Base-by-base conservation (phyloP, 2,888 invertebrate genomes). In the Megalurothrips usitatus region DNA sequence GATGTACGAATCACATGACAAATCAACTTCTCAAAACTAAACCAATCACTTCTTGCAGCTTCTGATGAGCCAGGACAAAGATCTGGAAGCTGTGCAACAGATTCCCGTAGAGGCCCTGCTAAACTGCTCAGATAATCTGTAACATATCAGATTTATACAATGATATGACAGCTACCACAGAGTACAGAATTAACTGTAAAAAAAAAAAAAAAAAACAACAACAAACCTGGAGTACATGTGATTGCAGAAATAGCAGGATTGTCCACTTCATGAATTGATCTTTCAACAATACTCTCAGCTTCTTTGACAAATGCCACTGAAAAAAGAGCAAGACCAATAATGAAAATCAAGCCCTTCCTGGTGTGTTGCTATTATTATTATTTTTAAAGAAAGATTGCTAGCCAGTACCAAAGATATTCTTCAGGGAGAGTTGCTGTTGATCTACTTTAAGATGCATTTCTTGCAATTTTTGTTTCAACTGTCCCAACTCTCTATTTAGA, bases 181-280 rank as follows among this genome's bases (percentile, higher is more conserved):
- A 34, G n/a, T 63, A 28, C n/a, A 82, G 0, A 63, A 17, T 12
- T 34, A n/a, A 34, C 0, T 49, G 14, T 34, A 58, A 58, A 48
- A 63, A 79, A 1, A 78, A 43, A 8, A 26, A 75, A 19, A 28
- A 9, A 78, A 63, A 19, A 78, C n/a, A 12, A 81, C 17, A 9
- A 82, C 26, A 80, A 47, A 89, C 89, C 89, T 78, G 93, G 91
- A 79, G 91, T 90, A 85, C 92, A 92, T 19, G 91, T 91, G 68
- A 92, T 88, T 17, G 91, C 90, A 0, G 92, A 90, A 84, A 92
- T 88, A 2, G 92, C 91, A 11, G 93, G 93, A 87, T 92, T 92
- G 84, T 93, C 93, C 82, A 92, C 88, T 85, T 92, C 91, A 81
- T 91, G 86, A 82, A 90, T 85, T 9, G 91, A 88, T 84, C 88